Percentiles rank a stretch among this genome's conserved stretches.
phyloP scores from a whole-genome alignment of 1,140 invertebrate genomes.

The Zaprionus kolodkinae region DNA sequence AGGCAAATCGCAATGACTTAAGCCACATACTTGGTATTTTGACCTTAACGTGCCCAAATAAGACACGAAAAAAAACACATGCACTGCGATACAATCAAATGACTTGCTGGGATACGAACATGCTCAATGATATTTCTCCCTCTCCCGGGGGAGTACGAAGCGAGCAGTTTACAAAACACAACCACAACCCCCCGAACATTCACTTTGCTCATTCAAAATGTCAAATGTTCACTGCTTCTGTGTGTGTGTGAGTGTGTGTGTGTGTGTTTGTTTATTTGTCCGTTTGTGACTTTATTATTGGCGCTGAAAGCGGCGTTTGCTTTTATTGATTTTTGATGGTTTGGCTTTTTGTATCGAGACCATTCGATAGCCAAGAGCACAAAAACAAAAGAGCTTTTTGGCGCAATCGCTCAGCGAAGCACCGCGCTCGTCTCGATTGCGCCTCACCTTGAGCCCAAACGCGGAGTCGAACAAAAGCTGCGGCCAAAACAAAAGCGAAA shows the following conservation, averaged over 20 bases:
- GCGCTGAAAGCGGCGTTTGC: slow-evolving; percentile 39
- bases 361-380: slow-evolving; percentile 43
- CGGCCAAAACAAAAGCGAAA: slow-evolving; percentile 20
- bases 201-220: slow-evolving; percentile 36
- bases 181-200: slow-evolving; percentile 13
- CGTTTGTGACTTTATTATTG: slow-evolving; percentile 38
- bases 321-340: slow-evolving; percentile 47
- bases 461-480: slow-evolving; percentile 45
- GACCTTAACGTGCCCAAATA: neutral
- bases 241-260: neutral
- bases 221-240: slow-evolving; percentile 27
- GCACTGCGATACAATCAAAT: slow-evolving; percentile 23
- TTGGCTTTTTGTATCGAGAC: slow-evolving; percentile 44
- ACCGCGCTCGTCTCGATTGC: slow-evolving; percentile 41
- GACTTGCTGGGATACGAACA: slow-evolving; percentile 56
- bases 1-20: neutral
- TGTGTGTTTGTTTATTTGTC: slow-evolving; percentile 12
- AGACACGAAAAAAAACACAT: neutral
- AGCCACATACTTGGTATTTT: neutral
- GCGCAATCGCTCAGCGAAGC: slow-evolving; percentile 30
- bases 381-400: slow-evolving; percentile 52
- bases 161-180: no score
- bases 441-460: slow-evolving; percentile 66
- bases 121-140: slow-evolving; percentile 8
- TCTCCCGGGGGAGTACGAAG: neutral